Conservation (phyloP, 2,888 invertebrate species). For the Agriopis marginaria region DNA sequence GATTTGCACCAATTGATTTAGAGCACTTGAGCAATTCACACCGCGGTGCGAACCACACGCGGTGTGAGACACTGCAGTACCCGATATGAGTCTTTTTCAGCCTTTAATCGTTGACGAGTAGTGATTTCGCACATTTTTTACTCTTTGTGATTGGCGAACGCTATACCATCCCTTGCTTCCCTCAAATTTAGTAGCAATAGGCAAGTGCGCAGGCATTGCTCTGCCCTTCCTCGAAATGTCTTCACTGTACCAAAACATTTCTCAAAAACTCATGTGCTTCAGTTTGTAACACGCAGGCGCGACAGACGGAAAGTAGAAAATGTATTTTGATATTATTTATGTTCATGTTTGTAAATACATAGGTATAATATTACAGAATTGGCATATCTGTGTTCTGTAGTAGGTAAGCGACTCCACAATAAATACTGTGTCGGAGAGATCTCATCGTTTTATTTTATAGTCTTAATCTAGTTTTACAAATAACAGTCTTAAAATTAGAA, state of each 20-base stretch:
- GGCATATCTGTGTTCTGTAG: constrained; percentile 84
- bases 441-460: constrained; percentile 61
- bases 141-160: background rate
- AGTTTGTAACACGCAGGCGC: constrained; percentile 38
- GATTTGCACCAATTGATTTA: too few relatives aligned
- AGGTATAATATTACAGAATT: constrained; percentile 73
- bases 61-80: too few relatives aligned
- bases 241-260: constrained; percentile 11
- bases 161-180: background rate
- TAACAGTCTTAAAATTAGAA: constrained; percentile 24
- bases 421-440: constrained; percentile 75
- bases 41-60: too few relatives aligned
- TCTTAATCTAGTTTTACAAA: constrained; percentile 11
- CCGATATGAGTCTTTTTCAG: background rate
- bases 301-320: constrained; percentile 57
- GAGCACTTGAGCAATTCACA: too few relatives aligned
- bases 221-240: constrained; percentile 42
- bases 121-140: background rate
- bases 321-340: constrained; percentile 85
- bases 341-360: constrained; percentile 80
- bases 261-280: constrained; percentile 1
- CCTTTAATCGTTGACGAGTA: background rate
- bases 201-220: background rate
- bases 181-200: background rate
- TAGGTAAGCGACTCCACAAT: constrained; percentile 74